Evolutionary conservation across 2,797 vertebrate species (phyloP), one percentile per base, ranked within the genome.

Genomic region (Telmatherina bonti): DNA sequence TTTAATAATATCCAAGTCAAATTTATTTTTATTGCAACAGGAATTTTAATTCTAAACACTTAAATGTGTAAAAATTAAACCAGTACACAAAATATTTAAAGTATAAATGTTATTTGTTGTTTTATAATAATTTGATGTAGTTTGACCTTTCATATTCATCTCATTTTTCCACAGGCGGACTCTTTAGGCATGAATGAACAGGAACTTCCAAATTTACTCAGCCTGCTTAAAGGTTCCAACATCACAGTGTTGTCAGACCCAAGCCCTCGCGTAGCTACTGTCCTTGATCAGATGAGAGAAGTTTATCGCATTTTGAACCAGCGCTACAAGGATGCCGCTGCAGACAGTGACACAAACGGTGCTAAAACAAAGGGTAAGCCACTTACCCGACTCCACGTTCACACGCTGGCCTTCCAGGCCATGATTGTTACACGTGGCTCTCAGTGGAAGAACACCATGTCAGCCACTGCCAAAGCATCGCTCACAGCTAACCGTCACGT

Each of bases 151-250:
- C 24, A 29, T 71, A 27, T 27, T 66, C 27, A 8, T 59, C 60
- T 53, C 7, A 53, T 83, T 38, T 47, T 93, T 45, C 85, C 74
- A 1, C 81, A 94, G 74, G 91, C 93, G 1, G 94, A 96, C 87
- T 96, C 95, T 30, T 84, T 96, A 60, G 95, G 95, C 24, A 96
- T 96, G 95, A 96, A 96, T 54, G 95, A 96, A 76, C 95, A 96
- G 88, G 95, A 96, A 81, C 94, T 96, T 56, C 95, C 95, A 54
- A 96, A 96, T 83, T 88, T 96, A 49, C 92, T 96, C 29, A 95
- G 95, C 79, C 88, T 95, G 1, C 89, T 96, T 7, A 94, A 94
- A 63, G 94, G 94, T 55, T 90, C 93, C 70, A 95, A 92, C 76
- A 90, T 96, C 76, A 96, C 95, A 0, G 93, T 96, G 64, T 74